Evolutionary conservation across 2,888 invertebrate genomes (phyloP).

Genomic region (Philonicus albiceps): DNA sequence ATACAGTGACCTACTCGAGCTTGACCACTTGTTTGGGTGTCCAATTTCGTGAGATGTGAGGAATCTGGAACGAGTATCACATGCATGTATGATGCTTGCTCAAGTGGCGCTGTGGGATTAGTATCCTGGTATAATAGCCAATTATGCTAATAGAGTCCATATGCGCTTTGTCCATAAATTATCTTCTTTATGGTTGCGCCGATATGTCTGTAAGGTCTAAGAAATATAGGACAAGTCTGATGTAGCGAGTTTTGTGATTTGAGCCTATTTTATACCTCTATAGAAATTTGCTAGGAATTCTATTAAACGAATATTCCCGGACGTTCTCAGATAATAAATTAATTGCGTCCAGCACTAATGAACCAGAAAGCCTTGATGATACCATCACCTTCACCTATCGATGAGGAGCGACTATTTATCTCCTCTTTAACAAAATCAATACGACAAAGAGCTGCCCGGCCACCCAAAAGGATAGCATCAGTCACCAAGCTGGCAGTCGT

Average conservation of each 20-base stretch:
- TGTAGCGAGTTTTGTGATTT: not conserved
- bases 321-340: not conserved
- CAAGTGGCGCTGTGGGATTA: conserved; percentile 47
- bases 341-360: conserved; percentile 6
- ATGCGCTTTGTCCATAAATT: not conserved
- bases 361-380: conserved; percentile 27
- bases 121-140: conserved; percentile 4
- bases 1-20: not conserved
- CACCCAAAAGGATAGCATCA: conserved; percentile 44
- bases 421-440: conserved; percentile 32
- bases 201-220: not conserved
- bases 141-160: conserved; percentile 33
- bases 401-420: conserved; percentile 29
- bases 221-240: not conserved
- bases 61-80: conserved; percentile 2
- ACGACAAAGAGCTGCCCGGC: conserved; percentile 28
- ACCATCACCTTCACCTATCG: conserved; percentile 36
- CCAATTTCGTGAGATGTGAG: not conserved
- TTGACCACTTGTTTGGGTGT: conserved; percentile 27
- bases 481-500: conserved; percentile 38
- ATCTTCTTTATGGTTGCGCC: conserved; percentile 20
- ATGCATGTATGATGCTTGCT: conserved; percentile 45
- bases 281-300: not conserved
- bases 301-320: not conserved
- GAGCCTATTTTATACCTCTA: not conserved